Base-by-base conservation (phyloP, 92 coral and sea anemone genomes). In the Zoanthus sansibaricus region DNA sequence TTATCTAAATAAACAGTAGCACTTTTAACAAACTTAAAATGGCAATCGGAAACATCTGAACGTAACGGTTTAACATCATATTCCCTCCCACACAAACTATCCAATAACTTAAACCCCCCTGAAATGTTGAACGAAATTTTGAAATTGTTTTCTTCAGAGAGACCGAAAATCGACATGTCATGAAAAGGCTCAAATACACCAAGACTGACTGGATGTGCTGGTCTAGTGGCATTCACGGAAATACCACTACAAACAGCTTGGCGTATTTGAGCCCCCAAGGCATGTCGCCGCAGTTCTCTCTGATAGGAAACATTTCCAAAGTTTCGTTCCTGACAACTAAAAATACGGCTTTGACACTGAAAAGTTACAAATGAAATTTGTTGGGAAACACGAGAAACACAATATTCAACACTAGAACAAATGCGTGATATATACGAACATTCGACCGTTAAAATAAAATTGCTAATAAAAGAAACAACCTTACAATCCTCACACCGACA, bases 211-310 rank as follows among this genome's bases (percentile, higher is more conserved):
- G 49, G 88, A 68, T 85, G 82, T 48, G 88, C 88, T 1, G 88
- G 88, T 55, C 88, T 45, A 73, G 88, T 85, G 80, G 88, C 88
- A 85, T 85, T 85, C 46, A 85, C 72, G 51, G 88, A 85, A 85
- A 84, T 84, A 17, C 88, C 88, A 84, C 88, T 84, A 9, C 68
- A 84, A 55, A 84, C 88, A 71, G 88, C 88, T 49, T 84, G 88
- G 88, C 82, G 88, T 47, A 84, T 70, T 32, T 84, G 71, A 56
- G 83, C 88, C 47, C 82, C 88, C 82, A 74, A 72, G 82, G 82
- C 88, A 84, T 84, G 88, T 56, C 88, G 83, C 56, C 83, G 82
- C 69, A 85, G 83, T 49, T 84, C 88, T 52, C 88, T 84, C 72
- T 71, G 88, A 72, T 84, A 84, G 49, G 42, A 76, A 58, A 84